These are phyloP conservation scores for Aphidius ervi DNA, from an alignment of 1,140 invertebrate species.

Conservation along the genomic window DNA sequence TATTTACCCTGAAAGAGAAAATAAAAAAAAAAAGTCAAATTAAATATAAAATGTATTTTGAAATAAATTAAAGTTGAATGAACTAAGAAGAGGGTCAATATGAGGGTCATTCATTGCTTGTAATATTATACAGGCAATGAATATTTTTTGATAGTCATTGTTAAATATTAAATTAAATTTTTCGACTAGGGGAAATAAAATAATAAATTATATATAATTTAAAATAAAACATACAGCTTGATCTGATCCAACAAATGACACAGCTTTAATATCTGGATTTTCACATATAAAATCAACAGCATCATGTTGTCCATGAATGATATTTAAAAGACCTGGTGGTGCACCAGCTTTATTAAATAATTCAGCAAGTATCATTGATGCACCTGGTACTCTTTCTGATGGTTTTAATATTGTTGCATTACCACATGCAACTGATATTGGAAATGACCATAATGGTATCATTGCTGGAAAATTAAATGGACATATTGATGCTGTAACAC, in stretches of 20 bases:
- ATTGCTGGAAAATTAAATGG: slow-evolving; percentile 98
- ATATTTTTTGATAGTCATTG: too few relatives aligned
- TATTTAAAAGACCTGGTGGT: slow-evolving; percentile 90
- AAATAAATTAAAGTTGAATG: too few relatives aligned
- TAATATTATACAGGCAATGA: too few relatives aligned
- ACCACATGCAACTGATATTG: slow-evolving; percentile 87
- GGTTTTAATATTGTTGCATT: slow-evolving; percentile 80
- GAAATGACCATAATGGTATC: slow-evolving; percentile 99
- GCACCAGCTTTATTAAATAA: slow-evolving; percentile 86
- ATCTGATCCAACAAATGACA: slow-evolving; percentile 98
- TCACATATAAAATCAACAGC: slow-evolving; percentile 97
- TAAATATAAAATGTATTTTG: too few relatives aligned
- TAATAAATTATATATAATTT: slow-evolving; percentile 1
- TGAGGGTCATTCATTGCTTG: too few relatives aligned
- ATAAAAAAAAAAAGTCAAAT: neutral
- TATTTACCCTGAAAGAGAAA: slow-evolving; percentile 73
- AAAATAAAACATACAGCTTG: slow-evolving; percentile 65
- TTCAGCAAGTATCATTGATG: slow-evolving; percentile 91
- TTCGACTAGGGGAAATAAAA: neutral
- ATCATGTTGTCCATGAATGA: slow-evolving; percentile 93
- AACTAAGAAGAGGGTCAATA: too few relatives aligned
- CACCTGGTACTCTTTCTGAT: slow-evolving; percentile 95
- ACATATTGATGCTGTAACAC: slow-evolving; percentile 81
- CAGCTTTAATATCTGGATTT: slow-evolving; percentile 91
- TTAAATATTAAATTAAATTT: neutral